Base-by-base conservation (phyloP, 2,888 invertebrate species). In the Rhogogaster chlorosoma region DNA sequence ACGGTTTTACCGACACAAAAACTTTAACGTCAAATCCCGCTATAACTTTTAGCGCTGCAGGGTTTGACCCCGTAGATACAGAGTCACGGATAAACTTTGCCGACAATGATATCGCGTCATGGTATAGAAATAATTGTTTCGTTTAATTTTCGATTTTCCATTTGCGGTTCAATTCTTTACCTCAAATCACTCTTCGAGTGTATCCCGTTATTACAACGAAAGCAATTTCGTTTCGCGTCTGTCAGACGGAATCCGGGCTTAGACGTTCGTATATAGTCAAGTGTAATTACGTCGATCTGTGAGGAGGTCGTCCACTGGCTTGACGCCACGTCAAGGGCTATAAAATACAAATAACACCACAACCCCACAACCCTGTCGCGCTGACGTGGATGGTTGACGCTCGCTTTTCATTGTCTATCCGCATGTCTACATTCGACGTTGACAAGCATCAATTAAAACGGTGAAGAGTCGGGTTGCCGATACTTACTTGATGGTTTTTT, bases 261-360 rank as follows among this genome's bases (percentile, higher is more conserved):
- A 80, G 80, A 61, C 78, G 61, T 61, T 80, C 67, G 32, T 67
- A 67, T 67, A 67, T 26, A 61, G 80, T 80, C 80, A 80, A 80
- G 61, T 80, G 80, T 80, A 80, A 80, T 80, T 80, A 80, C 80
- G 80, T 61, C 80, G 57, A 80, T 80, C 80, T 15, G 26, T 49
- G 57, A 5, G 80, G 61, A 57, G 38, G 57, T 70, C 71, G 53
- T 49, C 77, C 49, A 77, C 49, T 77, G 36, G 38, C 80, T 32
- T 80, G 38, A 61, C 36, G 80, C 57, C 57, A 80, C 80, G 80
- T 61, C 61, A 61, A 32, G 80, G 32, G 22, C 80, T 57, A 61
- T 38, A 57, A 61, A 38, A 53, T 32, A n/a, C 78, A 32, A 32
- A 80, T 36, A 57, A 80, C n/a, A 61, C 22, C n/a, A 57, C 36